Conservation (phyloP, 2,888 invertebrate genomes). For the Camponotus fellah region DNA sequence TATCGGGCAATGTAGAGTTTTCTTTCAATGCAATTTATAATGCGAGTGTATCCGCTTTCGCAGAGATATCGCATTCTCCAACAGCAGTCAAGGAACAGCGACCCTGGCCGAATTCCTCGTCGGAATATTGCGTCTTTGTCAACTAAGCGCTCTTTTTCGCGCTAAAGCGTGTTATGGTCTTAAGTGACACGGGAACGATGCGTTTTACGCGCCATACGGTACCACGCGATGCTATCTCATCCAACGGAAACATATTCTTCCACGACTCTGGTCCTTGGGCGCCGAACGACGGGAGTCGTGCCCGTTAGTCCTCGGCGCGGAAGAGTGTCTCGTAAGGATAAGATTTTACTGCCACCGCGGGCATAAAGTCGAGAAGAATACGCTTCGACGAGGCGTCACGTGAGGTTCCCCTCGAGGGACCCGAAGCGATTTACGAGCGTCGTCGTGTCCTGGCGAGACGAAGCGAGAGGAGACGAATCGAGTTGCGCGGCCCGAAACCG, state of each 20-base stretch:
- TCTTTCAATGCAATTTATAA: not conserved
- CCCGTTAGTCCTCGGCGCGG: conserved; percentile 44
- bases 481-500: not conserved
- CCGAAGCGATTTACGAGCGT: conserved; percentile 69
- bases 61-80: not conserved
- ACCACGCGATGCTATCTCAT: conserved; percentile 37
- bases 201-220: conserved; percentile 43
- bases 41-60: not conserved
- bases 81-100: conserved; percentile 2
- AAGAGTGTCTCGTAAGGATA: conserved; percentile 65
- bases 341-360: conserved; percentile 70
- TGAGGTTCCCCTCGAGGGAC: conserved; percentile 57
- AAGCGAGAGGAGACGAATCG: not conserved
- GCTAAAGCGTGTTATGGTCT: conserved; percentile 39
- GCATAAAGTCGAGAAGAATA: conserved; percentile 74
- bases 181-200: conserved; percentile 47
- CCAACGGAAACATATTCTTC: conserved; percentile 47
- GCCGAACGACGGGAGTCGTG: conserved; percentile 47
- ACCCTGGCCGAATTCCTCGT: conserved; percentile 42
- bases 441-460: conserved; percentile 16
- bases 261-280: conserved; percentile 31
- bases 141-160: conserved; percentile 12
- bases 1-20: not conserved
- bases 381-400: conserved; percentile 74
- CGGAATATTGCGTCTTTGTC: conserved; percentile 28